Base-by-base conservation (phyloP, 2,797 vertebrate species). In the Pterois miles region DNA sequence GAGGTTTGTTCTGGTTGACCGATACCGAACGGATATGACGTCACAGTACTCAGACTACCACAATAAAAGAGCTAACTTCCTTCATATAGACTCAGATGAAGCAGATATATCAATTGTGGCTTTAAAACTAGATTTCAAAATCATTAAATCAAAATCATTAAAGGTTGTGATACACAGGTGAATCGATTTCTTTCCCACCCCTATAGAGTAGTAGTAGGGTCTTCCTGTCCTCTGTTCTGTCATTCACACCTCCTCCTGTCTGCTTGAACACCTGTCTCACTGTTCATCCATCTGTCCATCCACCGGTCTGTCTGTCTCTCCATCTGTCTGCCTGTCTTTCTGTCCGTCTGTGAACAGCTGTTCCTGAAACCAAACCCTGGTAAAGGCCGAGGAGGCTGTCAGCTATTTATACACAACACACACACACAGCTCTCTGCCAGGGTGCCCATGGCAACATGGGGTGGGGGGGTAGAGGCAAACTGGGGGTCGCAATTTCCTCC, bases 281-380 rank as follows among this genome's bases (percentile, higher is more conserved):
- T 22, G 48, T 50, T 7, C 8, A 6, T 12, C 58, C 6, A 1
- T 11, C 60, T 40, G 13, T 36, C 22, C n/a, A n/a, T 50, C 10
- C 8, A 6, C 12, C 58, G 4, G 1, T 11, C 60, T 40, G 13
- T 36, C 22, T 25, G 2, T 14, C 23, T 27, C 10, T 8, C 48
- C 12, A 9, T 22, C 48, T 50, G 2, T 9, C n/a, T 22, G 8
- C 27, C 6, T 27, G 52, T 25, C 52, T 2, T 2, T 8, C 56
- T n/a, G 12, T 29, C 68, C 54, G 50, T 50, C 68, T 66, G 38
- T 58, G 36, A 83, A 75, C 89, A 91, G 92, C 89, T 91, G 91
- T 78, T 72, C 25, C 65, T 87, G 89, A 89, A 92, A 92, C 78
- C 81, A n/a, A 71, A 91, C 80, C 65, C 91, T 68, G 71, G 75